Base-by-base conservation (phyloP, 2,113 vertebrate genomes). In the Heterocephalus glaber region DNA sequence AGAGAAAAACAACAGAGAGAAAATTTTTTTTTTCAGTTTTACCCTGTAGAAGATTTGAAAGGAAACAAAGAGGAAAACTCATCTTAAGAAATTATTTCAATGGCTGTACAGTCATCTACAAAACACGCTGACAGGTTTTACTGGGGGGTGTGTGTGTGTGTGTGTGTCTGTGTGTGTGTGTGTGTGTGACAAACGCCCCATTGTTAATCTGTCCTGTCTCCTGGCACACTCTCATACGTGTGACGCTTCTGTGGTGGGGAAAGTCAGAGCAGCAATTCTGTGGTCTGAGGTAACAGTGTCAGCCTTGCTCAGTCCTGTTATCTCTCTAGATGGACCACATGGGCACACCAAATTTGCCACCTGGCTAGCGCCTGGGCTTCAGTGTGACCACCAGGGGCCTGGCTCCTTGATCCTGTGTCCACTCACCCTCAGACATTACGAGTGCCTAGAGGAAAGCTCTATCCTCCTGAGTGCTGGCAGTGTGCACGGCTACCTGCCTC, bases 301-400 rank as follows among this genome's bases (percentile, higher is more conserved):
- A 38, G 17, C 41, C 49, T 52, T 19, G 38, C 7, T 1, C 1
- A 1, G 2, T 35, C 41, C 26, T 0, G 7, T 19, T 4, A 26
- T 35, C 6, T 7, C 13, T 20, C 41, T 12, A 2, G 1, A 20
- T n/a, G 7, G 38, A 35, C 14, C 13, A 19, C 11, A 0, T 1
- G 7, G 5, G 1, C 33, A 12, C 28, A 49, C 8, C 7, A 16
- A 74, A 22, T 35, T 7, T 1, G 5, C 0, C 54, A 3, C 44
- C 41, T 0, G 2, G 4, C 12, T 5, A 9, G 7, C 6, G 44
- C 28, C 60, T 14, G 0, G 2, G 0, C 35, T 5, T 49, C 35
- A 0, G 1, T 7, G 5, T 5, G 1, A 24, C 26, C 13, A 49
- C 11, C 61, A 4, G 30, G 0, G 12, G 38, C 41, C 38, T 49